Conservation (phyloP, 2,113 vertebrate genomes). For the Corythornis cristatus region DNA sequence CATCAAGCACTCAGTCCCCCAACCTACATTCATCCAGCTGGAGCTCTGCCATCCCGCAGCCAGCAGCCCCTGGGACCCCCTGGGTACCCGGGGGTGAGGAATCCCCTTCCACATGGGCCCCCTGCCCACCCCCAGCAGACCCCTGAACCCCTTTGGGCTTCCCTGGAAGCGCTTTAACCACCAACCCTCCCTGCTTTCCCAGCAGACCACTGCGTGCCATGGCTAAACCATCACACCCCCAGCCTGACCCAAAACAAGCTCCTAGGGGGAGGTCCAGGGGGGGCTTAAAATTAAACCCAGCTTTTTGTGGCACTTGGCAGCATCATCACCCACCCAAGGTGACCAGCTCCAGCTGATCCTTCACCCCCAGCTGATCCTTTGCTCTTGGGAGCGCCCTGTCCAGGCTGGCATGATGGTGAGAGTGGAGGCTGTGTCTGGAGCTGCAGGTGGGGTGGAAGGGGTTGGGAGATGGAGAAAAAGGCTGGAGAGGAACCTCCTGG, state of each 20-base stretch:
- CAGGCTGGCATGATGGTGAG: not conserved
- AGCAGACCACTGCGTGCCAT: no score
- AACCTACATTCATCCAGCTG: no score
- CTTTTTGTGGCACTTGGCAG: not conserved
- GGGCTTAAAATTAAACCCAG: not conserved
- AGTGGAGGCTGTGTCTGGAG: not conserved
- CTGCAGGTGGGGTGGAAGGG: not conserved
- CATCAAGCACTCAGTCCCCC: no score
- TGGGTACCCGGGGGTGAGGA: no score
- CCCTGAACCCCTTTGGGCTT: not conserved
- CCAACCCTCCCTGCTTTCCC: not conserved
- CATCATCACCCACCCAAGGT: fast-evolving
- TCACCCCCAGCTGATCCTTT: not conserved
- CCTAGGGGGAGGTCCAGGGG: not conserved
- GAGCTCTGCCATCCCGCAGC: not conserved
- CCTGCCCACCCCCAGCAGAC: not conserved
- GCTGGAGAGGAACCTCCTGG: not conserved
- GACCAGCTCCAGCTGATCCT: not conserved
- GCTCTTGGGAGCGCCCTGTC: no score
- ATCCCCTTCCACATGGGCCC: not conserved
- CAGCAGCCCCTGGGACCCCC: not conserved
- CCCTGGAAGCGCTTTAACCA: not conserved
- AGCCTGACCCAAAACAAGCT: not conserved
- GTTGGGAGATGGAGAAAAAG: not conserved
- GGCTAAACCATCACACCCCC: fast-evolving